phyloP scores from a whole-genome alignment of 2,113 vertebrate genomes.

The Phainopepla nitens region DNA sequence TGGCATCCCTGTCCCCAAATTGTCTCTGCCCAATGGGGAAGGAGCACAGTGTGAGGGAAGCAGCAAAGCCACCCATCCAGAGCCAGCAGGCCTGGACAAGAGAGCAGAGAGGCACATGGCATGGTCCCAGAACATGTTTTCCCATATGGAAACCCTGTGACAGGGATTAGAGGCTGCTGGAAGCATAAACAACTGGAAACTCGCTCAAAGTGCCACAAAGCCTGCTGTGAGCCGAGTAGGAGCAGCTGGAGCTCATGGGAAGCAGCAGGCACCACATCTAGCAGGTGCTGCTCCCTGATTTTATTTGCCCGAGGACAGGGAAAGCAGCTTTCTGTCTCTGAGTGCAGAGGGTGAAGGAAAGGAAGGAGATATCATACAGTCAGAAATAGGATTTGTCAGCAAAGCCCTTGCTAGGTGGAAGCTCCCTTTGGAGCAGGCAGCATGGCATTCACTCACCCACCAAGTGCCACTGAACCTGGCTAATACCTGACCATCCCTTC shows the following conservation, averaged over 20 bases:
- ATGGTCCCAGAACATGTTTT: background rate
- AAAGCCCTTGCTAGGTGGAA: background rate
- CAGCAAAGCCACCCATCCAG: rapidly evolving
- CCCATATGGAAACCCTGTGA: background rate
- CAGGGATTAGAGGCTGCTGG: background rate
- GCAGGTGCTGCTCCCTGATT: background rate
- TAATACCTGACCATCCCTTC: background rate
- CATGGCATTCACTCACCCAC: background rate
- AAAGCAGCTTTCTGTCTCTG: background rate
- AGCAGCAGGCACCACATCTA: background rate
- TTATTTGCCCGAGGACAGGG: background rate
- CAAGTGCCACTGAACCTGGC: background rate
- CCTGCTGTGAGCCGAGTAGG: rapidly evolving
- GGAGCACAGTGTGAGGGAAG: rapidly evolving
- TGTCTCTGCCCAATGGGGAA: rapidly evolving
- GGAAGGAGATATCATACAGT: background rate
- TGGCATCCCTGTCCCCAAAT: background rate
- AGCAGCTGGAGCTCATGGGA: background rate
- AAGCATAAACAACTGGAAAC: background rate
- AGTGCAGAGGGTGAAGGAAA: background rate
- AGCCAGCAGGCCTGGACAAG: background rate
- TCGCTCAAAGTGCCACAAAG: background rate
- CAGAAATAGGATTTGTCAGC: background rate
- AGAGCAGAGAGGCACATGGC: background rate
- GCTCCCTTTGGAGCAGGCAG: background rate